A percentile compares a stretch with the other conserved stretches of the same genome.
Conservation (phyloP, 1,140 invertebrate species). For the Paralvinella palmiformis region DNA sequence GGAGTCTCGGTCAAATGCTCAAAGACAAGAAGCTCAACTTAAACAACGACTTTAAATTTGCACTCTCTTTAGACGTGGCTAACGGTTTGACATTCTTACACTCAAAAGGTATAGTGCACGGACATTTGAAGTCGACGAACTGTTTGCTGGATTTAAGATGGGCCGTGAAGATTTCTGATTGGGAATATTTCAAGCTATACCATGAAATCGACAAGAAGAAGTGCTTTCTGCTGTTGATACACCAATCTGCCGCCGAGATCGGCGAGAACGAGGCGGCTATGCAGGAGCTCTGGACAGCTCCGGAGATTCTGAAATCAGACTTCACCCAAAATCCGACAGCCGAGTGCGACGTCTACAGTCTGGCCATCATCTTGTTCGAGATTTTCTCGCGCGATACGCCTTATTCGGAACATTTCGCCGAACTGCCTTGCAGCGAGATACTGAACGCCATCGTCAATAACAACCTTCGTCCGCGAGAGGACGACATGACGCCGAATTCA, state of each 20-base stretch:
- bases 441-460: not conserved
- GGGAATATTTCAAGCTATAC: constrained; percentile 27
- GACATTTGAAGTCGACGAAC: constrained; percentile 26
- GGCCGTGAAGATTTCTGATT: constrained; percentile 33
- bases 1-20: constrained; percentile 30
- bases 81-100: constrained; percentile 35
- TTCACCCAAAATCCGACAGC: not conserved
- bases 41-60: constrained; percentile 28
- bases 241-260: not conserved
- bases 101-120: constrained; percentile 28
- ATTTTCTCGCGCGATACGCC: constrained; percentile 5
- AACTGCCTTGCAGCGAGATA: not conserved
- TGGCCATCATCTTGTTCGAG: not conserved
- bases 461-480: not conserved
- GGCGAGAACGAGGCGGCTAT: not conserved
- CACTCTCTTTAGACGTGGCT: constrained; percentile 28
- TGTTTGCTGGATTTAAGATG: constrained; percentile 36
- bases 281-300: constrained; percentile 9
- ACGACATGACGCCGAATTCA: not conserved
- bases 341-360: constrained; percentile 11
- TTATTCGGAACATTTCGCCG: not conserved
- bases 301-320: constrained; percentile 1
- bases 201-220: not conserved
- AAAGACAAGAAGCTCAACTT: constrained; percentile 29
- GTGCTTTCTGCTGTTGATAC: not conserved